Evolutionary conservation across 2,113 vertebrate genomes (phyloP).

Genomic region (Bungarus multicinctus): DNA sequence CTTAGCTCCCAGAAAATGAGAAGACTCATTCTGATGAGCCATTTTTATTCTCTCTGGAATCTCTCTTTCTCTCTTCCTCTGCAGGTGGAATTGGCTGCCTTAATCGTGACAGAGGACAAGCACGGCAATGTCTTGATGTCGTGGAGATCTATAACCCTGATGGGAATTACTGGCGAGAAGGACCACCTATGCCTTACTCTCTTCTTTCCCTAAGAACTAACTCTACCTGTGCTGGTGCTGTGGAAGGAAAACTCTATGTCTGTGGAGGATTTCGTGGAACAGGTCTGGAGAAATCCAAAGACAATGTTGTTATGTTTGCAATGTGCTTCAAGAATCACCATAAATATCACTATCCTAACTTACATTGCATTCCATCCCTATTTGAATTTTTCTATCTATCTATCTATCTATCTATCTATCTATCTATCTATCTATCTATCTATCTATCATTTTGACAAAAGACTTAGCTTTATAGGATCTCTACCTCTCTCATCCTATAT

Average conservation of each 20-base stretch:
- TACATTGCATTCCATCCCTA: background rate
- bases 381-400: slow-evolving; percentile 27
- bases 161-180: slow-evolving; percentile 89
- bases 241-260: slow-evolving; percentile 90
- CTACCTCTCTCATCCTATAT: background rate
- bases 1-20: background rate
- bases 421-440: too few species aligned
- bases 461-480: background rate
- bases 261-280: slow-evolving; percentile 93
- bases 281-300: slow-evolving; percentile 69
- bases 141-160: slow-evolving; percentile 95
- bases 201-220: slow-evolving; percentile 86
- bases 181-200: slow-evolving; percentile 82
- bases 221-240: slow-evolving; percentile 78
- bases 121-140: slow-evolving; percentile 85
- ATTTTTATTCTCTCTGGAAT: background rate
- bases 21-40: background rate
- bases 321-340: background rate
- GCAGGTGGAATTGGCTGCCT: slow-evolving; percentile 93
- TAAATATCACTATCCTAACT: background rate
- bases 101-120: slow-evolving; percentile 87
- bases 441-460: background rate
- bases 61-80: background rate
- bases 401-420: background rate
- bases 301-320: background rate